Percentiles rank a stretch among this genome's conserved stretches.
These are phyloP conservation scores for Drosophila lutescens DNA, from an alignment of 2,888 invertebrate genomes.

Conservation along the genomic window DNA sequence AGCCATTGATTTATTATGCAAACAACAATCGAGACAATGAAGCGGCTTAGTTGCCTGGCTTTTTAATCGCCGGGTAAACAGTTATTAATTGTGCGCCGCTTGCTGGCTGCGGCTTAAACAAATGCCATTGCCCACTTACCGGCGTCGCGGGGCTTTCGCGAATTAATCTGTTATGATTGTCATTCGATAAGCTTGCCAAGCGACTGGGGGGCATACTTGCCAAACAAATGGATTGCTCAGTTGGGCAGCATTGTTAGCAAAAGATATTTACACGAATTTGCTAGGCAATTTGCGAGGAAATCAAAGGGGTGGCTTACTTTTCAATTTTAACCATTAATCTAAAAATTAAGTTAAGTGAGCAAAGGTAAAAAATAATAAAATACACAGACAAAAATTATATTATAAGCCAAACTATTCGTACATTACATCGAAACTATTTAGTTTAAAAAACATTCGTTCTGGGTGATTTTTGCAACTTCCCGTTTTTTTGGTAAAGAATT, in stretches of 20 bases:
- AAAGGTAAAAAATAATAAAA: neutral
- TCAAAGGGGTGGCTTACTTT: neutral
- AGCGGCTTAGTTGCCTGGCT: constrained; percentile 52
- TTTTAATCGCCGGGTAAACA: constrained; percentile 72
- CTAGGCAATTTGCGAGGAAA: constrained; percentile 6
- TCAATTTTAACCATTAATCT: neutral
- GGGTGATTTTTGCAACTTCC: no score
- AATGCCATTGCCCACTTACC: constrained; percentile 55
- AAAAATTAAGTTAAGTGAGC: no score
- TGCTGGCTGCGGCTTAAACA: constrained; percentile 55
- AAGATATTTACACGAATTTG: constrained; percentile 36
- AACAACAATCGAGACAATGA: constrained; percentile 46
- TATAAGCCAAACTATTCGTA: no score
- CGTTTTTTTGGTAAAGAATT: no score
- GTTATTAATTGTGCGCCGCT: constrained; percentile 69
- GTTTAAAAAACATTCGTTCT: no score
- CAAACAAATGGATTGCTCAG: constrained; percentile 55
- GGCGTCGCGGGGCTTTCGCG: constrained; percentile 43
- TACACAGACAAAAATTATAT: no score
- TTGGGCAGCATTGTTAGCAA: constrained; percentile 45
- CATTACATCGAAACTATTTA: no score
- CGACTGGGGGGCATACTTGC: constrained; percentile 34
- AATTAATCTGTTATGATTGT: constrained; percentile 76
- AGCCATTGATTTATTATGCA: constrained; percentile 72
- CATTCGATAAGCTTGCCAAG: constrained; percentile 53